phyloP scores from a whole-genome alignment of 2,888 invertebrate species.

The Orchesellides sinensis region DNA sequence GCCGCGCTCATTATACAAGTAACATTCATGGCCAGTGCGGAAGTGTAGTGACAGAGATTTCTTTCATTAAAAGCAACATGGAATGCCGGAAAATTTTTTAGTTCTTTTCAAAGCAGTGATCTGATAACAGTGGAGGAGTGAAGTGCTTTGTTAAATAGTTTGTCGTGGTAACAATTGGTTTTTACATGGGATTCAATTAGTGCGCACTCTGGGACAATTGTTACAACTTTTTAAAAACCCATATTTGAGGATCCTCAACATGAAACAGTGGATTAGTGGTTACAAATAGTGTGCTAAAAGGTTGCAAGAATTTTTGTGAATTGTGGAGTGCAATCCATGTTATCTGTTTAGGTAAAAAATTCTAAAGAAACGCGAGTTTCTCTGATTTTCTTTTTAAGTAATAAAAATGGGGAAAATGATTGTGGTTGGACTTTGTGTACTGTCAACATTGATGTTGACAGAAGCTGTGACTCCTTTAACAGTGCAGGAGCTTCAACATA shows the following conservation, averaged over 20 bases:
- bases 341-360: not conserved
- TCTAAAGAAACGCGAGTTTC: not conserved
- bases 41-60: constrained; percentile 63
- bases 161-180: no score
- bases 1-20: not conserved
- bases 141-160: constrained; percentile 29
- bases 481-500: constrained; percentile 53
- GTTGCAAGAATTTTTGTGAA: constrained; percentile 36
- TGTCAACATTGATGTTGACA: constrained; percentile 6
- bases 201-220: no score
- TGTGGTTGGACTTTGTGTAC: not conserved
- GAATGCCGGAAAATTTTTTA: constrained; percentile 66
- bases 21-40: constrained; percentile 59
- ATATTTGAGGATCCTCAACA: no score
- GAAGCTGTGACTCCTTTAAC: constrained; percentile 39
- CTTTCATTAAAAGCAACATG: constrained; percentile 52
- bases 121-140: constrained; percentile 30
- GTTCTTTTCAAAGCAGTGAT: constrained; percentile 50
- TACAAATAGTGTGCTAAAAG: constrained; percentile 12
- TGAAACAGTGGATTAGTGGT: no score
- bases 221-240: no score
- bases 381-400: constrained; percentile 15
- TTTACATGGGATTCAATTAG: no score
- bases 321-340: not conserved
- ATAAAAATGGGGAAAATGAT: constrained; percentile 44